These are phyloP conservation scores for Tenualosa ilisha DNA, from an alignment of 2,797 vertebrate genomes.

Conservation along the genomic window DNA sequence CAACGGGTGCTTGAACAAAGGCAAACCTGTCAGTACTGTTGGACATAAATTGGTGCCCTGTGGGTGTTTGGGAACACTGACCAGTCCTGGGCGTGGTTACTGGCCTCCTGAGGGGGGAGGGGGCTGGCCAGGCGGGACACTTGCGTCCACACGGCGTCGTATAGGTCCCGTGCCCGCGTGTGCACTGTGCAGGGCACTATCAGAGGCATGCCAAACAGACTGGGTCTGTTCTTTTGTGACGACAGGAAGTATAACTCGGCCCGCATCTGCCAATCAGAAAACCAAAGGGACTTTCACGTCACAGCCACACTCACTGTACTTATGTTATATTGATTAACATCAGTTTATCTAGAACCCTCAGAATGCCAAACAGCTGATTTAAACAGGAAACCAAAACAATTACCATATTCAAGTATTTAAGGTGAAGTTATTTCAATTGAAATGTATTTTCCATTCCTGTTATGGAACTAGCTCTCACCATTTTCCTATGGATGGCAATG, in stretches of 20 bases:
- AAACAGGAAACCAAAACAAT: too few relatives aligned
- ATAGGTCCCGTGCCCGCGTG: conserved; percentile 91
- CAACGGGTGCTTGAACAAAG: neutral
- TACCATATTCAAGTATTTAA: too few relatives aligned
- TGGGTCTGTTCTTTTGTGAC: conserved; percentile 96
- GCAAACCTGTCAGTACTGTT: neutral
- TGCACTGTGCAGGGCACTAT: conserved; percentile 95
- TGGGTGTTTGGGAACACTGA: conserved; percentile 61
- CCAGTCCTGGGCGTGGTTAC: conserved; percentile 98
- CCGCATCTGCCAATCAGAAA: conserved; percentile 83
- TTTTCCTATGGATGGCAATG: conserved; percentile 97
- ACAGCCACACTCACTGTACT: neutral
- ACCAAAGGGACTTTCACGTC: neutral
- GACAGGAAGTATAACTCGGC: conserved; percentile 97
- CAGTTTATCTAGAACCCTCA: too few relatives aligned
- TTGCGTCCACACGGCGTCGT: conserved; percentile 96
- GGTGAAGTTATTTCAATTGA: too few relatives aligned
- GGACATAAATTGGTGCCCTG: too few relatives aligned
- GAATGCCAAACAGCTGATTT: too few relatives aligned
- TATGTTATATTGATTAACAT: neutral
- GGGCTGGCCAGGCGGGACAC: conserved; percentile 96
- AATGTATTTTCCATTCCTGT: neutral
- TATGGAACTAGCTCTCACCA: conserved; percentile 76
- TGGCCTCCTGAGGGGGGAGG: conserved; percentile 95
- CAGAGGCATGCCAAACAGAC: conserved; percentile 96